Conservation (phyloP, 2,888 invertebrate genomes). For the Phalera bucephala region DNA sequence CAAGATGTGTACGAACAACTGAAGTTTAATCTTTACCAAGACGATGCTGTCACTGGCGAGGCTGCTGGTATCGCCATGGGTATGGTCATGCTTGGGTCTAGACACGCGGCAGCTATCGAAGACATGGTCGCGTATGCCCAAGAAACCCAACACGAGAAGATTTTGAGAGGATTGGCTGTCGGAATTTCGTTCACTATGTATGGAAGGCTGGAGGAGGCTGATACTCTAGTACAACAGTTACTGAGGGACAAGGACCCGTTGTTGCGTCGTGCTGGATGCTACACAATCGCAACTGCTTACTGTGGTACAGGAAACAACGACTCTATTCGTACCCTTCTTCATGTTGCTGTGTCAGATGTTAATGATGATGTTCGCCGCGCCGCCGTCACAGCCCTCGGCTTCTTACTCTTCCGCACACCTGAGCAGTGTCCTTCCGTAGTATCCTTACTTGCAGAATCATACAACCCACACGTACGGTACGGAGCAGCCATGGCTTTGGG, state of each 20-base stretch:
- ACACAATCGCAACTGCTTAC: slow-evolving; percentile 98
- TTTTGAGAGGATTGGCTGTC: slow-evolving; percentile 97
- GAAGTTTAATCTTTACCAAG: slow-evolving; percentile 98
- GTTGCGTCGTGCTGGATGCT: slow-evolving; percentile 97
- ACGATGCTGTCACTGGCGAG: slow-evolving; percentile 99
- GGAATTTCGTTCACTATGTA: slow-evolving; percentile 99
- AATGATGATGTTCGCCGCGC: slow-evolving; percentile 99
- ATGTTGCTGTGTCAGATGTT: slow-evolving; percentile 98
- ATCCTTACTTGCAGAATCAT: slow-evolving; percentile 97
- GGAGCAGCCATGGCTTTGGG: slow-evolving; percentile 99
- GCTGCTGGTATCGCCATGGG: slow-evolving; percentile 99
- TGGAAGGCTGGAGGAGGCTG: slow-evolving; percentile 97
- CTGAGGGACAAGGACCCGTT: slow-evolving; percentile 97
- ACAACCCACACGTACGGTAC: slow-evolving; percentile 99
- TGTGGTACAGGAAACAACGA: slow-evolving; percentile 99
- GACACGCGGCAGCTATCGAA: slow-evolving; percentile 93
- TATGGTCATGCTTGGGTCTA: slow-evolving; percentile 98
- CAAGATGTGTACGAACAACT: slow-evolving; percentile 98
- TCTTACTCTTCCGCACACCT: slow-evolving; percentile 97
- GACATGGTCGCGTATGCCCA: slow-evolving; percentile 98
- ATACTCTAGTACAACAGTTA: slow-evolving; percentile 94
- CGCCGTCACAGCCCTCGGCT: slow-evolving; percentile 99
- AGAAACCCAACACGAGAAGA: slow-evolving; percentile 99
- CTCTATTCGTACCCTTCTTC: slow-evolving; percentile 96
- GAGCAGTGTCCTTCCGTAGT: slow-evolving; percentile 99